Evolutionary conservation across 2,113 vertebrate genomes (phyloP).

Genomic region (Otis tarda): DNA sequence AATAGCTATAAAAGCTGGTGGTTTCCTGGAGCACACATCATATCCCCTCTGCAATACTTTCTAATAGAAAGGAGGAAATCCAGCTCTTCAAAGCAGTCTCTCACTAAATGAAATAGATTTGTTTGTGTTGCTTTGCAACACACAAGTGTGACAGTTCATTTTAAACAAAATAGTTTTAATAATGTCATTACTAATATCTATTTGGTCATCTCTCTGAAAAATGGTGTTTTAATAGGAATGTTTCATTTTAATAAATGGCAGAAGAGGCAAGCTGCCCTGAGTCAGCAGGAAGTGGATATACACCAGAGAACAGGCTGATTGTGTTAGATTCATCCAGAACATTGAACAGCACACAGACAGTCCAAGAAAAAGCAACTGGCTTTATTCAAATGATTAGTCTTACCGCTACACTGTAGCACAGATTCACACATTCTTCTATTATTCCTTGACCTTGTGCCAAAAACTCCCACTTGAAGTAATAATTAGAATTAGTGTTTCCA

Average conservation of each 20-base stretch:
- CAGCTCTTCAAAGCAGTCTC: constrained; percentile 60
- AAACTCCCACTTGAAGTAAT: constrained; percentile 84
- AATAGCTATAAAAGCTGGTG: constrained; percentile 67
- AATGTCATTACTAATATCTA: constrained; percentile 74
- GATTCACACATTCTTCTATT: constrained; percentile 85
- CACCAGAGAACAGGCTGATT: constrained; percentile 84
- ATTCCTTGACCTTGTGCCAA: constrained; percentile 84
- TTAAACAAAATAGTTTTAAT: constrained; percentile 75
- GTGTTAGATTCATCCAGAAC: constrained; percentile 84
- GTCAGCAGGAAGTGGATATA: constrained; percentile 83
- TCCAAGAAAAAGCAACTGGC: constrained; percentile 74
- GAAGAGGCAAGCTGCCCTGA: constrained; percentile 80
- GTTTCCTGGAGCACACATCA: constrained; percentile 69
- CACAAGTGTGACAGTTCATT: constrained; percentile 66
- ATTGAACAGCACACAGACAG: constrained; percentile 74
- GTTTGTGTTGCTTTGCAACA: constrained; percentile 65
- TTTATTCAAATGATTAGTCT: constrained; percentile 85
- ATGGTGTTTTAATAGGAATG: constrained; percentile 73
- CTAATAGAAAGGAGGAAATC: constrained; percentile 45
- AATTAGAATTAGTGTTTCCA: constrained; percentile 85
- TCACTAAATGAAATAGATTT: constrained; percentile 69
- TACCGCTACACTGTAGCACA: constrained; percentile 74
- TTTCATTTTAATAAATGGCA: constrained; percentile 82
- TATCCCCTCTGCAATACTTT: constrained; percentile 55
- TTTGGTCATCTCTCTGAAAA: constrained; percentile 75